phyloP scores from a whole-genome alignment of 2,113 vertebrate genomes.

The Cephalopholis sonnerati region DNA sequence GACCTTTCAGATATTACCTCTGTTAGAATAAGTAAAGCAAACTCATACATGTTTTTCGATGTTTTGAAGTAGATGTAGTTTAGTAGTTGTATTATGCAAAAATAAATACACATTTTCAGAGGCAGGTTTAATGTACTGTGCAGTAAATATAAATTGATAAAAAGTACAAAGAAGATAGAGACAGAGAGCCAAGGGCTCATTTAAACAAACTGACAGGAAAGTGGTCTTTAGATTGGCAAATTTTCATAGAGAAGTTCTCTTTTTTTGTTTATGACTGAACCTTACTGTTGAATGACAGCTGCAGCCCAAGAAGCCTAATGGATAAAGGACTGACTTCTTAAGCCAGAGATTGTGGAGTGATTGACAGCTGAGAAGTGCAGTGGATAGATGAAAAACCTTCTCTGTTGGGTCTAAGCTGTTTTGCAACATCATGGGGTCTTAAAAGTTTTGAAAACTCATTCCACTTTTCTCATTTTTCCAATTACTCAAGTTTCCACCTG shows the following conservation, averaged over 20 bases:
- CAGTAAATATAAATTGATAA: background rate
- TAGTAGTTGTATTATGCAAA: background rate
- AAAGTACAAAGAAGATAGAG: background rate
- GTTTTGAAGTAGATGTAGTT: no score
- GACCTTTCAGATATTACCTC: background rate
- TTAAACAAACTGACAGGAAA: background rate
- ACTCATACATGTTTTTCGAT: background rate
- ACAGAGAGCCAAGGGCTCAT: background rate
- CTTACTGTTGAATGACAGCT: slow-evolving; percentile 10
- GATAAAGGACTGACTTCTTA: slow-evolving; percentile 23
- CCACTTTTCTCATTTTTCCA: background rate
- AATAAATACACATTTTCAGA: background rate
- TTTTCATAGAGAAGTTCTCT: background rate
- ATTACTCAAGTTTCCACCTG: background rate
- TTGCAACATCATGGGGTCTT: slow-evolving; percentile 31
- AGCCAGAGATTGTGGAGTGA: slow-evolving; percentile 32
- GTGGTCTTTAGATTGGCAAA: background rate
- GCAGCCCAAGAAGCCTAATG: slow-evolving; percentile 18
- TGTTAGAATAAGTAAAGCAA: background rate
- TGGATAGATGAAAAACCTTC: slow-evolving; percentile 74
- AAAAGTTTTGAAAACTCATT: slow-evolving; percentile 16
- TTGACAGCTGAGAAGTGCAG: slow-evolving; percentile 73
- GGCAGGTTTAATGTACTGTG: background rate
- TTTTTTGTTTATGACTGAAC: slow-evolving; percentile 9
- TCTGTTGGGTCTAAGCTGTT: slow-evolving; percentile 54